Conservation (phyloP, 2,888 invertebrate genomes). For the Glaucopsyche alexis region DNA sequence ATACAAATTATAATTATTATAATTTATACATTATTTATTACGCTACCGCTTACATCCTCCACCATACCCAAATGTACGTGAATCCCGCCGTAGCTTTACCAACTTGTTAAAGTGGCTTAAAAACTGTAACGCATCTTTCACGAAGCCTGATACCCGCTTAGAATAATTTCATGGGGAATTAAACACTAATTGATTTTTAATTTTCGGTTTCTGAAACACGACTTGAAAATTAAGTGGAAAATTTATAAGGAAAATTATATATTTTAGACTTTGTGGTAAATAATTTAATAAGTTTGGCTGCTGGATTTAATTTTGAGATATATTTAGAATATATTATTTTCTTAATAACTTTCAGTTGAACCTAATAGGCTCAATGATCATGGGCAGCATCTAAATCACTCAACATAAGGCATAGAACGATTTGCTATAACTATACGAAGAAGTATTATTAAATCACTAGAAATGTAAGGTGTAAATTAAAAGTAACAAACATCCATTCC, state of each 20-base stretch:
- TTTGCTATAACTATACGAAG: no score
- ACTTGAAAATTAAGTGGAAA: not conserved
- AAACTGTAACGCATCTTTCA: constrained; percentile 25
- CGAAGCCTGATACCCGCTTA: not conserved
- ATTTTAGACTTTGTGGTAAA: not conserved
- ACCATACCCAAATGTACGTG: constrained; percentile 27
- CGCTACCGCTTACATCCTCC: not conserved
- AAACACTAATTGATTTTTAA: constrained; percentile 20
- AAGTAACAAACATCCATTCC: no score
- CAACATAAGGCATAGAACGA: no score
- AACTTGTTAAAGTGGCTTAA: constrained; percentile 27
- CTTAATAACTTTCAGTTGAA: no score
- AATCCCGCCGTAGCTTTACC: constrained; percentile 11
- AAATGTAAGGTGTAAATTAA: no score
- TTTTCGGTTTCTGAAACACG: constrained; percentile 8
- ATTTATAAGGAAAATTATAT: not conserved
- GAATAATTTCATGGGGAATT: constrained; percentile 17
- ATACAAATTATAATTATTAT: no score
- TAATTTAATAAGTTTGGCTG: not conserved
- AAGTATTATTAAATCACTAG: no score
- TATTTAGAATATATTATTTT: not conserved
- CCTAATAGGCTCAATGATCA: no score
- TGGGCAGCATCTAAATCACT: no score
- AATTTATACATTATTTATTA: not conserved
- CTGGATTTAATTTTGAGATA: not conserved